Conservation (phyloP, 1,140 invertebrate species). For the Ladona fulva region DNA sequence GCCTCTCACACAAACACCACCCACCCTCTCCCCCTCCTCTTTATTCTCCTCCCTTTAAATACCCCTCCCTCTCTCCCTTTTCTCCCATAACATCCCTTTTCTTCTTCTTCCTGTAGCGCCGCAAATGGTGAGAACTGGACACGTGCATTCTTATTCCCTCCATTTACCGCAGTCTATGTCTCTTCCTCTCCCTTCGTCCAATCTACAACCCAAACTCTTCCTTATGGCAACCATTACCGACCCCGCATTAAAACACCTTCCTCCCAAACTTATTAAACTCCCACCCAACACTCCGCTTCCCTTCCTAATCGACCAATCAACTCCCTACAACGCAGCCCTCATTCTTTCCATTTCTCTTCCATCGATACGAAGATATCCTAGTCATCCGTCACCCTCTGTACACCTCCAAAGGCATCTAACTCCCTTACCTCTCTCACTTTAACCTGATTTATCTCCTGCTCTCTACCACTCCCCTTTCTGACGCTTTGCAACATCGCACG, state of each 20-base stretch:
- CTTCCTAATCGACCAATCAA: neutral
- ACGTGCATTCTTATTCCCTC: neutral
- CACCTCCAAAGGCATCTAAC: too few relatives aligned
- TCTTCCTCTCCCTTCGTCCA: neutral
- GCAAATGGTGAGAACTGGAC: conserved; percentile 2
- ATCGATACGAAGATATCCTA: too few relatives aligned
- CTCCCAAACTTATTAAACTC: neutral
- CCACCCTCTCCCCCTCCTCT: neutral
- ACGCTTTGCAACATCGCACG: too few relatives aligned
- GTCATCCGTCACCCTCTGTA: too few relatives aligned
- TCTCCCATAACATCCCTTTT: neutral
- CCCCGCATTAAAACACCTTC: neutral
- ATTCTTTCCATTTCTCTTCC: too few relatives aligned
- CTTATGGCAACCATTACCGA: neutral
- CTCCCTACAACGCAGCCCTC: too few relatives aligned
- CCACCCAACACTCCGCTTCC: neutral
- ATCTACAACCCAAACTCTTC: neutral
- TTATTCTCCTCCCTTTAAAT: neutral
- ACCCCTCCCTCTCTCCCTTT: neutral
- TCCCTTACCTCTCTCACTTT: too few relatives aligned
- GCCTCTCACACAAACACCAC: neutral
- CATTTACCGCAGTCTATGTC: neutral
- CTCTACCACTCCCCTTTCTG: too few relatives aligned
- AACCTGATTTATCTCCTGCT: too few relatives aligned
- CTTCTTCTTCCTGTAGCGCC: neutral